Evolutionary conservation across 92 coral and sea anemone genomes (phyloP).

Genomic region (Bergia sp.): DNA sequence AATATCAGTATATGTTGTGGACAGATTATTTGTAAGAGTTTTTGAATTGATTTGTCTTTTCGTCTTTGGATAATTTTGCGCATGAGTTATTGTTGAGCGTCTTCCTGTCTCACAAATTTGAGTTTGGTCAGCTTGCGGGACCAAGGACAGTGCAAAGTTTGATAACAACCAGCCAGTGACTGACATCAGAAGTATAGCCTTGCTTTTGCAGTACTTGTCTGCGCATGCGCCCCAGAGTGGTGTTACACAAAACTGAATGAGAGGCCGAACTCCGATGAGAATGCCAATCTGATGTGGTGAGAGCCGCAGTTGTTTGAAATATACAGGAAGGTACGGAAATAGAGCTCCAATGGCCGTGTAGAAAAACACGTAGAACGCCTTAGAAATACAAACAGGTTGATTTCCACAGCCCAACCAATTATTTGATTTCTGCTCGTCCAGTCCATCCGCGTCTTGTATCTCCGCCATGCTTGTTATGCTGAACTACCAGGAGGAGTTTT

Average conservation of each 20-base stretch:
- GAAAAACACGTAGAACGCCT: slow-evolving; percentile 90
- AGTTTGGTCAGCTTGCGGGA: slow-evolving; percentile 70
- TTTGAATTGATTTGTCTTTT: not conserved
- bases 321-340: slow-evolving; percentile 92
- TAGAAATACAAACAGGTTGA: slow-evolving; percentile 68
- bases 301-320: slow-evolving; percentile 90
- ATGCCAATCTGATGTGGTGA: slow-evolving; percentile 89
- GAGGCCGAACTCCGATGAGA: slow-evolving; percentile 86
- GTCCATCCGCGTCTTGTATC: not conserved
- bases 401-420: slow-evolving; percentile 37
- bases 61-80: not conserved
- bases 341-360: slow-evolving; percentile 93
- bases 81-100: not conserved
- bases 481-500: not conserved
- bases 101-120: slow-evolving; percentile 55
- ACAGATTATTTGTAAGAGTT: not conserved
- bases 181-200: slow-evolving; percentile 80
- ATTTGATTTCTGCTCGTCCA: not conserved
- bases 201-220: slow-evolving; percentile 82
- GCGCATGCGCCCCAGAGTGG: slow-evolving; percentile 97
- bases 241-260: slow-evolving; percentile 83
- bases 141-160: slow-evolving; percentile 75
- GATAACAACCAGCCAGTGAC: slow-evolving; percentile 85
- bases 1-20: not conserved
- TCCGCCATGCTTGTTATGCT: slow-evolving; percentile 4